Conservation (phyloP, 2,888 invertebrate genomes). For the Rhimphoctona megacephalus region DNA sequence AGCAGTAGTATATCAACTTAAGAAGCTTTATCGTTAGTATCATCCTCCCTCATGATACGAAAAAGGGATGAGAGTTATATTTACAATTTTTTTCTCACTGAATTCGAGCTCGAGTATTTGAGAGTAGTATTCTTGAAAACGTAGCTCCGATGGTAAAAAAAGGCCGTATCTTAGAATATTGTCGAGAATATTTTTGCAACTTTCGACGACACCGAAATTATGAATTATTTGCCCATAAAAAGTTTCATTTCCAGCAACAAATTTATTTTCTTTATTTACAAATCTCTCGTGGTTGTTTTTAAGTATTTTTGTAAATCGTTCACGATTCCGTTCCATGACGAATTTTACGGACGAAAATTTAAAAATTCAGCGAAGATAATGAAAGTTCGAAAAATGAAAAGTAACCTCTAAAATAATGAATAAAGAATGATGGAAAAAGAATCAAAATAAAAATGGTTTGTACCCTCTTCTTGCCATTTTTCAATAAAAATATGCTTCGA, state of each 20-base stretch:
- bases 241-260: too few relatives aligned
- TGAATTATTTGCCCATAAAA: too few relatives aligned
- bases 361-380: not conserved
- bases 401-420: not conserved
- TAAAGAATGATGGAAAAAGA: not conserved
- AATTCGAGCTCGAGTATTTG: constrained; percentile 1
- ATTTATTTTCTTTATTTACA: too few relatives aligned
- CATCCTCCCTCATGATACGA: constrained; percentile 47
- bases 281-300: too few relatives aligned
- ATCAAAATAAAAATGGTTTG: not conserved
- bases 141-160: constrained; percentile 19
- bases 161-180: constrained; percentile 21
- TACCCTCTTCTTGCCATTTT: not conserved
- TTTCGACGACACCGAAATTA: not conserved
- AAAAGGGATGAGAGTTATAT: constrained; percentile 32
- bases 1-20: constrained; percentile 58
- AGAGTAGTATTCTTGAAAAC: constrained; percentile 36
- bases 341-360: not conserved
- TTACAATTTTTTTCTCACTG: constrained; percentile 25
- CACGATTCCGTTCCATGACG: not conserved
- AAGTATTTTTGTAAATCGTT: not conserved
- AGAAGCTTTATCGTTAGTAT: constrained; percentile 66
- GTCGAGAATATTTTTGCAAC: constrained; percentile 39
- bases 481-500: not conserved
- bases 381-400: not conserved